Evolutionary conservation across 2,888 invertebrate species (phyloP), one percentile per base, ranked within the genome.

Genomic region (Eupithecia inturbata): DNA sequence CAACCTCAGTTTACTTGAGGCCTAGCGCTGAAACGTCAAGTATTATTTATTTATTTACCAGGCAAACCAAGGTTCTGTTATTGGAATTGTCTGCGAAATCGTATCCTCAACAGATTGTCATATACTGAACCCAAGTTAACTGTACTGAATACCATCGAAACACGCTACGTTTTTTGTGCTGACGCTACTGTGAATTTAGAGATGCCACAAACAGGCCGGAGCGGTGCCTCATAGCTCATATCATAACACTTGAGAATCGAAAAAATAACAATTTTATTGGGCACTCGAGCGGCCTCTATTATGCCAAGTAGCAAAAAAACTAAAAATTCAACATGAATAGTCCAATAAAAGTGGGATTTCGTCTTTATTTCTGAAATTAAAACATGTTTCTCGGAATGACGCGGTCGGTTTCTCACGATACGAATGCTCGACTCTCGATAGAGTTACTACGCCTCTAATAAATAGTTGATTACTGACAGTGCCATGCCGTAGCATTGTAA

Each of bases 341-440:
- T 86, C 84, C 91, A 92, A 93, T 93, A 93, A 93, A 93, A 90
- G 87, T 87, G 87, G 88, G 87, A 88, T 89, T 92, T 88, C 88
- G 89, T 89, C 89, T 92, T 91, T 91, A 92, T 92, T 92, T 90
- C 83, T 84, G 86, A 89, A 91, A 91, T 92, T 91, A 91, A 92
- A 91, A 89, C 88, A 88, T 85, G 87, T 83, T 93, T 93, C 93
- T 89, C 77, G 85, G 93, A 93, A 93, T 82, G 82, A 76, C 78
- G 81, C 81, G 82, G 82, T 80, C 79, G 83, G 80, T 88, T 90
- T 93, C 93, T 92, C 93, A 93, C 92, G 92, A 80, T 68, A 68
- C 66, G 36, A 77, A 77, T 70, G 74, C 70, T 76, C 72, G 63
- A 73, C 60, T 74, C 68, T 75, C 75, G 74, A 78, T 91, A 90